phyloP scores from a whole-genome alignment of 1,140 invertebrate species.

The Babylonia areolata region DNA sequence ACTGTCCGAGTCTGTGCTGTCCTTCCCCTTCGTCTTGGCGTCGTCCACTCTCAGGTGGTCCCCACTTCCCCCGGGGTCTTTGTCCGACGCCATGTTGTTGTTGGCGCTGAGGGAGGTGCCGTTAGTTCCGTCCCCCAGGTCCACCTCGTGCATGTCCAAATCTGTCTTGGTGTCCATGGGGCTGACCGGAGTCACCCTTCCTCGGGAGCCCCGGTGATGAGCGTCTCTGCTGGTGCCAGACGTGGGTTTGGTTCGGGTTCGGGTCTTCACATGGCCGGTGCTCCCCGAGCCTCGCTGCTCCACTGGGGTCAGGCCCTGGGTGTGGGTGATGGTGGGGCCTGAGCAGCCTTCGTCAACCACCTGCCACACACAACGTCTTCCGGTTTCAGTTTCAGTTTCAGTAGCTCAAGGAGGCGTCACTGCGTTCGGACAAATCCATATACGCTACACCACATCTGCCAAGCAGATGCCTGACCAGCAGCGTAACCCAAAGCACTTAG shows the following conservation, averaged over 20 bases:
- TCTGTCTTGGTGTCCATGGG: not conserved
- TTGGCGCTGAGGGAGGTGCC: not conserved
- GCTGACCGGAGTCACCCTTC: not conserved
- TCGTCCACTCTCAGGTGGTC: not conserved
- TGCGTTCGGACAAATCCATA: not conserved
- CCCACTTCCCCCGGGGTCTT: not conserved
- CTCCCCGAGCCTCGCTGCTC: not conserved
- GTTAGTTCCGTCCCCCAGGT: not conserved
- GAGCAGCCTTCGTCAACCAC: not conserved
- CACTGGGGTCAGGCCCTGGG: constrained; percentile 9
- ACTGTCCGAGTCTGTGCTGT: constrained; percentile 34
- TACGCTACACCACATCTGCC: no score
- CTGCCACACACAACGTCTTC: not conserved
- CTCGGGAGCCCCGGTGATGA: not conserved
- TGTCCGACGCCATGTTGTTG: not conserved
- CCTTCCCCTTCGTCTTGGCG: not conserved
- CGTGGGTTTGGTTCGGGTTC: not conserved
- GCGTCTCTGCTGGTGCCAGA: not conserved
- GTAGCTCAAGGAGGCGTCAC: not conserved
- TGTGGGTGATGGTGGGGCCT: not conserved
- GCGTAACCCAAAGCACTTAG: no score
- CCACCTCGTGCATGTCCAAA: not conserved
- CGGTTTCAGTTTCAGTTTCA: not conserved
- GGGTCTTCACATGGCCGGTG: no score
- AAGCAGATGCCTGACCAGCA: no score